These are phyloP conservation scores for Pachyrhynchus sulphureomaculatus DNA, from an alignment of 1,140 invertebrate species.

Conservation along the genomic window DNA sequence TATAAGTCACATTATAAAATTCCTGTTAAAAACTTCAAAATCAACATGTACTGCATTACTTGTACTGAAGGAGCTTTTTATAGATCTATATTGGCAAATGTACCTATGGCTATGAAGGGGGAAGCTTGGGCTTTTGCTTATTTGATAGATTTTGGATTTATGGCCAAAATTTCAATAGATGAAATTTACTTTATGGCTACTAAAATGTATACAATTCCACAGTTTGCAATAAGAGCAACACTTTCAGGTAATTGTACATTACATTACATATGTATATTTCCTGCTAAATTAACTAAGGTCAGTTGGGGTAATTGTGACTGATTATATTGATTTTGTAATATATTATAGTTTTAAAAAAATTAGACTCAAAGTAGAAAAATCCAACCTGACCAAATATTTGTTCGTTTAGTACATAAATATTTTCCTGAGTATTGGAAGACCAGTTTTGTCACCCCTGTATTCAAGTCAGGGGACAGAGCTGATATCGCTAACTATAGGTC, in stretches of 20 bases:
- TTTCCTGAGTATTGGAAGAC: too few relatives aligned
- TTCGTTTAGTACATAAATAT: too few relatives aligned
- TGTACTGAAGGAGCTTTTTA: slow-evolving; percentile 24
- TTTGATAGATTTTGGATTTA: slow-evolving; percentile 34
- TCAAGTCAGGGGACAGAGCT: too few relatives aligned
- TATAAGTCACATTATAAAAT: slow-evolving; percentile 22
- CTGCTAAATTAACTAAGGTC: neutral
- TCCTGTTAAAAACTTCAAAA: neutral
- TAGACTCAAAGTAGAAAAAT: too few relatives aligned
- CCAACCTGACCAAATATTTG: too few relatives aligned
- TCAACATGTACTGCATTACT: slow-evolving; percentile 24
- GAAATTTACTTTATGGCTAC: slow-evolving; percentile 28
- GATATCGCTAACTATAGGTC: too few relatives aligned
- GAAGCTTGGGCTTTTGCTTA: slow-evolving; percentile 12
- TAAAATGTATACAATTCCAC: slow-evolving; percentile 26
- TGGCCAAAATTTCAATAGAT: slow-evolving; percentile 4
- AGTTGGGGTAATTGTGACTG: neutral
- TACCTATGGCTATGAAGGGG: neutral
- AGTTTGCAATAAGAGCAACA: slow-evolving; percentile 23
- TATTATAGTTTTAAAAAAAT: too few relatives aligned
- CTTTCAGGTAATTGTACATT: slow-evolving; percentile 20
- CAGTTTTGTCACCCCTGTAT: too few relatives aligned
- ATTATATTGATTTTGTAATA: neutral
- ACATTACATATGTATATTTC: slow-evolving; percentile 5
- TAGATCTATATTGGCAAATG: slow-evolving; percentile 18